A percentile compares a stretch with the other conserved stretches of the same genome.
phyloP scores from a whole-genome alignment of 1,140 invertebrate genomes.

The Ceratina japonica region DNA sequence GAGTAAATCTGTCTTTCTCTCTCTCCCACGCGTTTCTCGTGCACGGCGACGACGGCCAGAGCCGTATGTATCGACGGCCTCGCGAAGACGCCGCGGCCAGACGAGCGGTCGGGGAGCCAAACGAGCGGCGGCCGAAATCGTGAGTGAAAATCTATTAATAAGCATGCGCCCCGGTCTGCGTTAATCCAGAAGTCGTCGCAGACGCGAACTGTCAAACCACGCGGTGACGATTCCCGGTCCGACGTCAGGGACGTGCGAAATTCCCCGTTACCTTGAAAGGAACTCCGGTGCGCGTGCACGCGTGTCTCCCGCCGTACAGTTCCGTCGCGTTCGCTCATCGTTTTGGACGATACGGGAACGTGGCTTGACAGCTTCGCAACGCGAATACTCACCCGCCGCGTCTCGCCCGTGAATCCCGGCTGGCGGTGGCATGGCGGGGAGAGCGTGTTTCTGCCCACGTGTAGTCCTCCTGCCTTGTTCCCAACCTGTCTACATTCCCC shows the following conservation, averaged over 20 bases:
- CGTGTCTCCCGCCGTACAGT: background rate
- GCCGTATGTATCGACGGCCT: constrained; percentile 20
- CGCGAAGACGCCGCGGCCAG: background rate
- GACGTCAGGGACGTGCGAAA: constrained; percentile 5
- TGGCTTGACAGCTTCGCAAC: constrained; percentile 28
- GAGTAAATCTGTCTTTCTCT: constrained; percentile 12
- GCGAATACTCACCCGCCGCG: background rate
- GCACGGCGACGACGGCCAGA: background rate
- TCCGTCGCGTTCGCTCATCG: constrained; percentile 17
- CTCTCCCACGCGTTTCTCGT: background rate
- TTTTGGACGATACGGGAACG: background rate
- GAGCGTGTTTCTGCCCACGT: constrained; percentile 41
- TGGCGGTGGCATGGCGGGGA: background rate
- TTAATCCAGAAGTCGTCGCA: background rate
- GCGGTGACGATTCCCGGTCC: background rate
- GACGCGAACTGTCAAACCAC: constrained; percentile 21
- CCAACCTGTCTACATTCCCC: constrained; percentile 25
- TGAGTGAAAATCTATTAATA: constrained; percentile 49
- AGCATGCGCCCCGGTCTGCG: background rate
- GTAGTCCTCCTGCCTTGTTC: constrained; percentile 18
- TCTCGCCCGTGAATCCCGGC: background rate
- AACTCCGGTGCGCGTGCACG: background rate
- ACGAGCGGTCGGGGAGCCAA: background rate
- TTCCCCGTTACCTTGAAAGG: constrained; percentile 19
- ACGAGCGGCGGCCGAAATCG: constrained; percentile 15